These are phyloP conservation scores for Drosophila prosaltans DNA, from an alignment of 1,140 invertebrate species.

Conservation along the genomic window DNA sequence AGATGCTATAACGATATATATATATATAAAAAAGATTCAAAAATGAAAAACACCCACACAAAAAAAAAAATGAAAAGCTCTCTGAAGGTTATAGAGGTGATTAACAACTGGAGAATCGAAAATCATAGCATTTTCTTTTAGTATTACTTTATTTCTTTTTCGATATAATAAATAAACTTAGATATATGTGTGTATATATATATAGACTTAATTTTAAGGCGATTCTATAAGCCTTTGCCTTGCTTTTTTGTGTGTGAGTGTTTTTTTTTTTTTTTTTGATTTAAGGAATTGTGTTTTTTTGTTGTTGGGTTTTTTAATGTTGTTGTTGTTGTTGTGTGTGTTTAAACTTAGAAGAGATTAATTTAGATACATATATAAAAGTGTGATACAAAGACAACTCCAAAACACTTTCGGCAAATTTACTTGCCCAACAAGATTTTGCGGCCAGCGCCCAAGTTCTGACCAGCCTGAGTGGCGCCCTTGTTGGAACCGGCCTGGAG, in stretches of 20 bases:
- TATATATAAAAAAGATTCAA: constrained; percentile 46
- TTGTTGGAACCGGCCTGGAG: constrained; percentile 98
- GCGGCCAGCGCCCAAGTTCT: constrained; percentile 95
- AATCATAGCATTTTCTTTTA: constrained; percentile 33
- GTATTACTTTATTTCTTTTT: constrained; percentile 69
- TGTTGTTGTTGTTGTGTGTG: neutral
- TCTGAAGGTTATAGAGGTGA: constrained; percentile 70
- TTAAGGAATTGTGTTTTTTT: constrained; percentile 31
- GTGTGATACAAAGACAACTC: constrained; percentile 41
- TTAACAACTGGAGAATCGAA: constrained; percentile 27
- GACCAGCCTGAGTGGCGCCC: constrained; percentile 95
- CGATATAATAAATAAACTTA: constrained; percentile 70
- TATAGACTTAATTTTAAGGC: constrained; percentile 66
- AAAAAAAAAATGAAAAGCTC: constrained; percentile 37
- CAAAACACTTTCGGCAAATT: constrained; percentile 58
- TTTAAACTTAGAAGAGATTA: constrained; percentile 21
- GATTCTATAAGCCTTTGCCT: constrained; percentile 57
- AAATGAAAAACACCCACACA: constrained; percentile 71
- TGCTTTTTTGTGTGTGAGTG: constrained; percentile 42
- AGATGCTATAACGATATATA: constrained; percentile 5
- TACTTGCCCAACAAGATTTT: constrained; percentile 95
- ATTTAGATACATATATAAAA: constrained; percentile 48
- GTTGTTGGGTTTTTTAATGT: neutral
- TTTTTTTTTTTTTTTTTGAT: constrained; percentile 54
- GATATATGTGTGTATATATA: constrained; percentile 46